A percentile compares a stretch with the other conserved stretches of the same genome.
These are phyloP conservation scores for Octonoba sinensis DNA, from an alignment of 2,888 invertebrate species.

Conservation along the genomic window DNA sequence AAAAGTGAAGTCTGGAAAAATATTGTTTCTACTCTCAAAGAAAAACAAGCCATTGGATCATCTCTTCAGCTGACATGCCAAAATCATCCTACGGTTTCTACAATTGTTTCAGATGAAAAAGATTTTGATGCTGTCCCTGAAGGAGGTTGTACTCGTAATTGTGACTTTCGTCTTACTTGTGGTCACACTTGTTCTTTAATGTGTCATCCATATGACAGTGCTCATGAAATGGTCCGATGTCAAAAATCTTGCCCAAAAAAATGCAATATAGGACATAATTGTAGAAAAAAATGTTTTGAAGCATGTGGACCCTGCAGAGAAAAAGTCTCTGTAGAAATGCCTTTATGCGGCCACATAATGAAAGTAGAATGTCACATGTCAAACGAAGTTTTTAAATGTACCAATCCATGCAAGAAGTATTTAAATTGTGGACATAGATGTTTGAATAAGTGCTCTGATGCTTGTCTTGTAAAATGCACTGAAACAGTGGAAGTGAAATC, in stretches of 20 bases:
- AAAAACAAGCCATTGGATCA: constrained; percentile 48
- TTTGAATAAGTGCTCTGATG: constrained; percentile 70
- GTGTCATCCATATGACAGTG: constrained; percentile 65
- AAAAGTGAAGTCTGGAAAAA: constrained; percentile 59
- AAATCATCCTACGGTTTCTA: constrained; percentile 48
- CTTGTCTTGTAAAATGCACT: constrained; percentile 66
- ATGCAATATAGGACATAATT: constrained; percentile 34
- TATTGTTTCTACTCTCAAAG: constrained; percentile 26
- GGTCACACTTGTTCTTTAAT: constrained; percentile 70
- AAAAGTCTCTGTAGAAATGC: constrained; percentile 29
- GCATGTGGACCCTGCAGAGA: constrained; percentile 42
- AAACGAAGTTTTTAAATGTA: constrained; percentile 65
- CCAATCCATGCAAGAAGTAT: constrained; percentile 67
- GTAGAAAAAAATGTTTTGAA: constrained; percentile 44
- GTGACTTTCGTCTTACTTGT: constrained; percentile 69
- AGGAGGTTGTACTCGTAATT: constrained; percentile 69
- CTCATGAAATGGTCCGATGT: constrained; percentile 41
- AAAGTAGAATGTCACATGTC: constrained; percentile 42
- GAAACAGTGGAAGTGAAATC: constrained; percentile 16
- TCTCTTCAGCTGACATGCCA: constrained; percentile 55
- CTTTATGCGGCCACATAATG: constrained; percentile 62
- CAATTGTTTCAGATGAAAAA: constrained; percentile 34
- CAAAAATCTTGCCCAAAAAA: constrained; percentile 34
- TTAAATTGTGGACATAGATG: constrained; percentile 70
- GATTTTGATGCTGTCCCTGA: constrained; percentile 57